Percentiles rank a stretch among this genome's conserved stretches.
Evolutionary conservation across 2,797 vertebrate genomes (phyloP).

Genomic region (Urophycis tenuis): DNA sequence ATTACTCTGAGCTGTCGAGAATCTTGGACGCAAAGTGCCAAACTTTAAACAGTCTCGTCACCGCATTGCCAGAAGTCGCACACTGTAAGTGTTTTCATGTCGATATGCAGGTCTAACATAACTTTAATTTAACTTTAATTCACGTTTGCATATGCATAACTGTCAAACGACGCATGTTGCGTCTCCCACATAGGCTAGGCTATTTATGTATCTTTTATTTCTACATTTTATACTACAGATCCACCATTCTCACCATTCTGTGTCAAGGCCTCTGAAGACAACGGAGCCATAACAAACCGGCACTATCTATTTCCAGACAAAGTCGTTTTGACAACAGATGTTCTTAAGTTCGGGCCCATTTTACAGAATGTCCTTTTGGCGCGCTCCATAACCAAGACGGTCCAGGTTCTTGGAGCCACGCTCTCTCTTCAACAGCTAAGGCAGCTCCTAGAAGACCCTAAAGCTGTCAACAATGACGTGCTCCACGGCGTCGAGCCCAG

Average conservation of each 20-base stretch:
- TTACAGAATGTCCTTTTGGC: slow-evolving; percentile 51
- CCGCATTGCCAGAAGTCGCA: slow-evolving; percentile 37
- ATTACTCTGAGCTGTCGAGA: slow-evolving; percentile 34
- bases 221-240: slow-evolving; percentile 37
- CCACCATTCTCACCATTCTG: slow-evolving; percentile 17
- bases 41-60: slow-evolving; percentile 39
- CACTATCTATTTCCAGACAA: slow-evolving; percentile 18
- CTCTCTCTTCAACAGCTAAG: slow-evolving; percentile 40
- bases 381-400: slow-evolving; percentile 45
- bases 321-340: slow-evolving; percentile 27
- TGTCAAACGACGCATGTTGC: too few relatives aligned
- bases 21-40: slow-evolving; percentile 51
- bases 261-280: slow-evolving; percentile 21
- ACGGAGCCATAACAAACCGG: slow-evolving; percentile 19
- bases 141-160: too few relatives aligned
- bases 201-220: neutral
- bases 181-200: neutral
- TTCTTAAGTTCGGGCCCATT: slow-evolving; percentile 52
- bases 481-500: slow-evolving; percentile 23
- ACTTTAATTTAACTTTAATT: too few relatives aligned
- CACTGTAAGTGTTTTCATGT: slow-evolving; percentile 40
- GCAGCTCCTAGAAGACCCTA: slow-evolving; percentile 26
- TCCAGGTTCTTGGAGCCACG: slow-evolving; percentile 44
- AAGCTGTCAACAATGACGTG: slow-evolving; percentile 27
- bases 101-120: too few relatives aligned